Percentiles rank a stretch among this genome's conserved stretches.
Conservation (phyloP, 2,888 invertebrate species). For the Ceriagrion tenellum region DNA sequence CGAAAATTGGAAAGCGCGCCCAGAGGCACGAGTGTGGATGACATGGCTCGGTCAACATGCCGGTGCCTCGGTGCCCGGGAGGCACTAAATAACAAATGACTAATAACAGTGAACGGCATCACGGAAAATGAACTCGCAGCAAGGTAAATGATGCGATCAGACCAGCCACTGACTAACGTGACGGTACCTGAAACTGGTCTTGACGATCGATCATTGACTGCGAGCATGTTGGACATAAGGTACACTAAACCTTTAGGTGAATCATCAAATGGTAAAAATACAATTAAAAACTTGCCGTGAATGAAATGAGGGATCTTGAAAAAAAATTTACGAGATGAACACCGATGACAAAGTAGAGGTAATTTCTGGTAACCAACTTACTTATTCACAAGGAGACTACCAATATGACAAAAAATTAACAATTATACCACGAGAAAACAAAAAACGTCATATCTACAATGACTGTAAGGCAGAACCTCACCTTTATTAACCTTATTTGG, state of each 20-base stretch:
- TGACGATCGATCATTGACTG: not conserved
- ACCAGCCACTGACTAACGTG: not conserved
- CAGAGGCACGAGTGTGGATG: not conserved
- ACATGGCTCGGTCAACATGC: constrained; percentile 16
- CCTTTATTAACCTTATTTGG: too few relatives aligned
- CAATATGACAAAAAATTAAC: too few relatives aligned
- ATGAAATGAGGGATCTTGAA: too few relatives aligned
- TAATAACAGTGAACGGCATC: not conserved
- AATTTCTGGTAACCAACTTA: too few relatives aligned
- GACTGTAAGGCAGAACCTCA: too few relatives aligned
- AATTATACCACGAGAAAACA: too few relatives aligned
- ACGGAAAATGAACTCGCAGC: not conserved
- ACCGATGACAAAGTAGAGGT: too few relatives aligned
- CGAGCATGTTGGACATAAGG: not conserved
- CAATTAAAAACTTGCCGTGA: too few relatives aligned
- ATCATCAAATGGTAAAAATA: not conserved
- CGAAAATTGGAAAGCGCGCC: constrained; percentile 1
- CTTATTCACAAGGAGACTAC: too few relatives aligned
- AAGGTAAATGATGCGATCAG: not conserved
- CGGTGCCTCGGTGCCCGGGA: not conserved
- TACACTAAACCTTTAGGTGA: not conserved
- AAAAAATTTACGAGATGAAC: too few relatives aligned
- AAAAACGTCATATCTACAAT: too few relatives aligned
- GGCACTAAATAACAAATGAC: constrained; percentile 15
- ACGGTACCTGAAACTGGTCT: not conserved